Evolutionary conservation across 1,140 invertebrate genomes (phyloP), one percentile per base, ranked within the genome.

Genomic region (Dendrolimus kikuchii): DNA sequence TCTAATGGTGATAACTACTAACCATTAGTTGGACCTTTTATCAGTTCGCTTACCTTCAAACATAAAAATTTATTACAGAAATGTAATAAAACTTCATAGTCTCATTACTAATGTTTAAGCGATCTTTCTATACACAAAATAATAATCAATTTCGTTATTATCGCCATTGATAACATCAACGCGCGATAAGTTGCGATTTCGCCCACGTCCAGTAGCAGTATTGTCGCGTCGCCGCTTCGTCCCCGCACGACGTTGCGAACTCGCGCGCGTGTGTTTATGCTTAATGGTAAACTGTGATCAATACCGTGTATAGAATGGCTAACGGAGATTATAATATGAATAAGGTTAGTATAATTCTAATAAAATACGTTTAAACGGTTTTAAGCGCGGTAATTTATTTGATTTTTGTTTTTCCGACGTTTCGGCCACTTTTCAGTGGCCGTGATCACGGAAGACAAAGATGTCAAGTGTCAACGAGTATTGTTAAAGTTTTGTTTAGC

Each of bases 251-350:
- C 23, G 23, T 23, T 23, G 23, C 23, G 23, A 23, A 23, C 23
- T 23, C 23, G 42, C 7, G 9, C 41, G 40, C 37, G 46, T 7
- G 48, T 62, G 36, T 59, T 9, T 8, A 23, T 45, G 48, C 57
- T 57, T 51, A 66, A 71, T 75, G 70, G 61, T 47, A 58, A 45
- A 40, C 39, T 50, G 42, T 49, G 60, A 62, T 51, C 39, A 40
- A 40, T 45, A 36, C 44, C 8, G n/a, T 50, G 5, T 10, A 46
- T 46, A 40, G 55, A 71, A 74, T 81, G 74, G 71, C 60, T 79
- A 55, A 65, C 69, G 60, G 69, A 77, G 60, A 79, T 72, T 54
- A 79, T 73, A 5, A 73, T 78, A 70, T 79, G 64, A 77, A 71
- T 40, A 65, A 72, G 73, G 78, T 64, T 62, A 68, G 59, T 78